Conservation (phyloP, 2,113 vertebrate genomes). For the Etia nguti region DNA sequence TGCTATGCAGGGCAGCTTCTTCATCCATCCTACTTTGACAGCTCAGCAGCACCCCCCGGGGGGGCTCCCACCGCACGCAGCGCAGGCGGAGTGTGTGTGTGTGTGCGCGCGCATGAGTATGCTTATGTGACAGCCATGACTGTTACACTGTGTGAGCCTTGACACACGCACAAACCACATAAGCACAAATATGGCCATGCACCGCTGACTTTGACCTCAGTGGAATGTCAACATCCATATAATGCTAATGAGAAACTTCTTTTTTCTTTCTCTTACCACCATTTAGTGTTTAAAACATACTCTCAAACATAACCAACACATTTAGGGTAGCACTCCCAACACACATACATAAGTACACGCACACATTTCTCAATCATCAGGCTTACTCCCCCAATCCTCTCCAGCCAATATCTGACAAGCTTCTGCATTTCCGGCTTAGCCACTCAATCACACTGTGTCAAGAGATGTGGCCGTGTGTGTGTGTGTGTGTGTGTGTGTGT, state of each 20-base stretch:
- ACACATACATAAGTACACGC: not conserved
- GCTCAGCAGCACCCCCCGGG: constrained; percentile 49
- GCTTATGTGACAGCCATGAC: constrained; percentile 45
- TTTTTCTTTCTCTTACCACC: not conserved
- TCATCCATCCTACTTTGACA: constrained; percentile 70
- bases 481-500: not conserved
- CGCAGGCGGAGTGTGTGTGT: constrained; percentile 4
- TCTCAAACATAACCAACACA: not conserved
- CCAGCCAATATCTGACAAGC: constrained; percentile 17
- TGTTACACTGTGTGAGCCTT: constrained; percentile 25
- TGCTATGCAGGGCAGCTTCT: constrained; percentile 67
- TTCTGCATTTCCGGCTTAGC: constrained; percentile 32
- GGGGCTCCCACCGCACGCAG: constrained; percentile 41
- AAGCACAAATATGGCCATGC: constrained; percentile 55
- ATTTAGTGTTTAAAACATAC: constrained; percentile 38
- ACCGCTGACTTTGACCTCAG: constrained; percentile 53
- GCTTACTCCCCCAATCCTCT: constrained; percentile 9
- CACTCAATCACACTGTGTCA: constrained; percentile 35
- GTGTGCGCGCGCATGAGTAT: not conserved
- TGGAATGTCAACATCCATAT: constrained; percentile 49
- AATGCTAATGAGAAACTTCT: constrained; percentile 41
- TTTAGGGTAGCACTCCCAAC: not conserved
- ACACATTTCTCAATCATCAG: not conserved
- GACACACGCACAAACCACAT: constrained; percentile 38
- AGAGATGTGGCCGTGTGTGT: not conserved